Percentiles rank a stretch among this genome's conserved stretches.
These are phyloP conservation scores for Cryptosula pallasiana DNA, from an alignment of 2,888 invertebrate species.

Conservation along the genomic window DNA sequence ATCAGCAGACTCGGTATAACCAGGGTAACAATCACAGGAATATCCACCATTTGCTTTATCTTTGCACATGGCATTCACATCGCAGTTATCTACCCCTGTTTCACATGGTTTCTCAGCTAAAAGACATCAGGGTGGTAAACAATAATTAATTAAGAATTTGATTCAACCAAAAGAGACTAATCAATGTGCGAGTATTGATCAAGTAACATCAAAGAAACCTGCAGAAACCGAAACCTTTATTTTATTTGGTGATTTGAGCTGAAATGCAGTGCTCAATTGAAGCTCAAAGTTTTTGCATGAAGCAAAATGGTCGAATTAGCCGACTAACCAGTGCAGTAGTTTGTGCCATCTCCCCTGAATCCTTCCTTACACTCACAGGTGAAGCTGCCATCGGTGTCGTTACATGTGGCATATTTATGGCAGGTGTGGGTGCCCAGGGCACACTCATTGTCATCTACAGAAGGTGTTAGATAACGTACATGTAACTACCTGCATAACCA, in stretches of 20 bases:
- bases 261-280: too few species aligned
- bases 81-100: neutral
- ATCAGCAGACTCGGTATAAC: neutral
- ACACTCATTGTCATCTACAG: slow-evolving; percentile 22
- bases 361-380: slow-evolving; percentile 1
- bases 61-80: neutral
- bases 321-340: neutral
- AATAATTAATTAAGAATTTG: too few species aligned
- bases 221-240: too few species aligned
- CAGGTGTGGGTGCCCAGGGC: neutral
- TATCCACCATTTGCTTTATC: slow-evolving; percentile 26
- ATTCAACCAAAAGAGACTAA: too few species aligned
- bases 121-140: neutral
- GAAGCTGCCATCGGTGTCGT: neutral
- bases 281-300: too few species aligned
- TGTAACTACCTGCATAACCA: neutral
- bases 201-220: too few species aligned
- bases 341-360: neutral
- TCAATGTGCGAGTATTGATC: too few species aligned
- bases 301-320: too few species aligned
- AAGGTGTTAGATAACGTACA: too few species aligned
- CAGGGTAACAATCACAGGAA: neutral
- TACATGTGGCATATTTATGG: neutral
- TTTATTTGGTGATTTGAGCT: too few species aligned
- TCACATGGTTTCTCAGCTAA: neutral